Evolutionary conservation across 2,888 invertebrate genomes (phyloP).

Genomic region (Rotaria macrura): DNA sequence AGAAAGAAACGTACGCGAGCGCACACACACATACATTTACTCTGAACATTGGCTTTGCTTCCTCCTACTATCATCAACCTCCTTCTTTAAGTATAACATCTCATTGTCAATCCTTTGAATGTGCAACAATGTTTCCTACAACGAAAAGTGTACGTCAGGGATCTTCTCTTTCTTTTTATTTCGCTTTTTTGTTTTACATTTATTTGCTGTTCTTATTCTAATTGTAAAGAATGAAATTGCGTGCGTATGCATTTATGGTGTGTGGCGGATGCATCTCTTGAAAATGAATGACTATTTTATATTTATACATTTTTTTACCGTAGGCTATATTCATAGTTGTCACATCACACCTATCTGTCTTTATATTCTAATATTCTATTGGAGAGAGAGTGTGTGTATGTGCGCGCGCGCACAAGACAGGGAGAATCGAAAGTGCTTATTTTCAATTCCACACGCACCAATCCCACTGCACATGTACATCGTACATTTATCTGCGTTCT

Average conservation of each 20-base stretch:
- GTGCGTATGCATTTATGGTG: background rate
- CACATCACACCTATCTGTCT: background rate
- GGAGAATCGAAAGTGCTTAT: background rate
- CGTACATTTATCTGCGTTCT: background rate
- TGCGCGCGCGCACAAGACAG: no score
- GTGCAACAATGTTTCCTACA: background rate
- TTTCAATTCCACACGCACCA: constrained; percentile 7
- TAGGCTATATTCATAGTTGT: background rate
- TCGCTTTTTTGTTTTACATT: background rate
- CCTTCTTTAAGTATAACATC: background rate
- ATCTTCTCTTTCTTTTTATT: background rate
- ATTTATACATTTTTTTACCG: background rate
- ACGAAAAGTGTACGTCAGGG: background rate
- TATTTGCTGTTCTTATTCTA: background rate
- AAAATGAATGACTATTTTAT: background rate
- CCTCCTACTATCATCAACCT: background rate
- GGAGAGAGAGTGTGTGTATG: no score
- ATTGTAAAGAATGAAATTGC: background rate
- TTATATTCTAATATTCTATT: background rate
- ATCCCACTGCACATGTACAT: background rate
- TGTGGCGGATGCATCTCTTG: background rate
- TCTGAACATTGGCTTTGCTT: constrained; percentile 12
- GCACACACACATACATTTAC: background rate
- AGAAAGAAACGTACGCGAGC: background rate
- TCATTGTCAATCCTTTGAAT: constrained; percentile 1